A percentile compares a stretch with the other conserved stretches of the same genome.
phyloP scores from a whole-genome alignment of 64 coral and sea anemone species.

The Dendronephthya gigantea region DNA sequence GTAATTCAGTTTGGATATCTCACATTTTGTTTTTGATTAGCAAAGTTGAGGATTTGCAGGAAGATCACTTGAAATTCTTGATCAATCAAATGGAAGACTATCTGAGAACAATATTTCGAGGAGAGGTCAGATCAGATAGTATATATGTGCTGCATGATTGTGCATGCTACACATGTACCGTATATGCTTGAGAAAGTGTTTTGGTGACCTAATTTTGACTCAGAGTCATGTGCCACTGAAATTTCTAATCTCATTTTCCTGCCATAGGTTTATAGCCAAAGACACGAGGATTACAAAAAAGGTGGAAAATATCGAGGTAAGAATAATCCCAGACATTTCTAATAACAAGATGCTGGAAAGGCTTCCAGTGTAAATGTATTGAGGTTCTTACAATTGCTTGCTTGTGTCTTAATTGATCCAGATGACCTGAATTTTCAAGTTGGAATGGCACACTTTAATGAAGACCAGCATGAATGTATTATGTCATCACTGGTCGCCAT shows the following conservation, averaged over 20 bases:
- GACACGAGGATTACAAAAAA: conserved; percentile 11
- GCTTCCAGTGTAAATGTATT: not conserved
- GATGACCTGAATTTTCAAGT: conserved; percentile 13
- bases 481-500: not conserved
- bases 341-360: no score
- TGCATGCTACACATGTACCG: no score
- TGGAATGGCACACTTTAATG: not conserved
- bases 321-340: not conserved
- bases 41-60: not conserved
- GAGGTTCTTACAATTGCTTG: no score
- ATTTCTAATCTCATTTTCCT: not conserved
- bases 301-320: not conserved
- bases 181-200: not conserved
- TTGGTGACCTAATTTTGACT: not conserved
- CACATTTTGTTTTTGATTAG: not conserved
- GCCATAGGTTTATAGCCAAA: not conserved
- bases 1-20: no score
- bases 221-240: no score
- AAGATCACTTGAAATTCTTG: not conserved
- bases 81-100: conserved; percentile 8
- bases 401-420: not conserved
- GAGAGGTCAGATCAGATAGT: conserved; percentile 12
- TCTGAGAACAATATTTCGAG: not conserved
- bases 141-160: no score
- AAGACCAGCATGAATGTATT: conserved; percentile 13